Evolutionary conservation across 2,888 invertebrate genomes (phyloP), one percentile per base, ranked within the genome.

Genomic region (Epiperipatus broadwayi): DNA sequence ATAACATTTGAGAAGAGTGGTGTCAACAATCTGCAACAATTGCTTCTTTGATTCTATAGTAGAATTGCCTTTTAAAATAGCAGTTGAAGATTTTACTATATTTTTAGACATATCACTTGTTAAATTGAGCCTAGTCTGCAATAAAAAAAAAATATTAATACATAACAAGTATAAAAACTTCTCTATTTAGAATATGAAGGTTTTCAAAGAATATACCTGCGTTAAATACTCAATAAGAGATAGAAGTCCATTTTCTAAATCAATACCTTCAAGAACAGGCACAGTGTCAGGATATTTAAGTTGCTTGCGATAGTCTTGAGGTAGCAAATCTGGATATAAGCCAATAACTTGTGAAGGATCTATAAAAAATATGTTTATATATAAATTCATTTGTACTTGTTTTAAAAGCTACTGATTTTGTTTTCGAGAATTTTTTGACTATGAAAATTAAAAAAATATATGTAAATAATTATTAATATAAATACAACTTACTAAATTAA

Each of bases 311-410:
- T 59, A 64, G 34, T 66, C 64, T 35, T 64, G 63, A 2, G 73
- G 73, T 34, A 80, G 69, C 35, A 97, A 63, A 54, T 84, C 81
- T 0, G 95, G 93, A 61, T 85, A 93, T 21, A 97, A 64, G 43
- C 84, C 75, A 44, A 97, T 91, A 7, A 97, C 93, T 56, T 89
- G 81, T 31, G 83, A 78, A 0, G 93, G 89, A 63, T 95, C 91
- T 68, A 53, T 38, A 42, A n/a, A n/a, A n/a, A n/a, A n/a, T n/a
- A n/a, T n/a, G n/a, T n/a, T n/a, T n/a, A n/a, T n/a, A n/a, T n/a
- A n/a, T n/a, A n/a, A n/a, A n/a, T n/a, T n/a, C n/a, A n/a, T n/a
- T n/a, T n/a, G n/a, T n/a, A n/a, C n/a, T n/a, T n/a, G n/a, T n/a
- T n/a, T n/a, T n/a, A n/a, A n/a, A n/a, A n/a, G n/a, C n/a, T n/a